Conservation (phyloP, 2,113 vertebrate genomes). For the Toxotes chatareus region DNA sequence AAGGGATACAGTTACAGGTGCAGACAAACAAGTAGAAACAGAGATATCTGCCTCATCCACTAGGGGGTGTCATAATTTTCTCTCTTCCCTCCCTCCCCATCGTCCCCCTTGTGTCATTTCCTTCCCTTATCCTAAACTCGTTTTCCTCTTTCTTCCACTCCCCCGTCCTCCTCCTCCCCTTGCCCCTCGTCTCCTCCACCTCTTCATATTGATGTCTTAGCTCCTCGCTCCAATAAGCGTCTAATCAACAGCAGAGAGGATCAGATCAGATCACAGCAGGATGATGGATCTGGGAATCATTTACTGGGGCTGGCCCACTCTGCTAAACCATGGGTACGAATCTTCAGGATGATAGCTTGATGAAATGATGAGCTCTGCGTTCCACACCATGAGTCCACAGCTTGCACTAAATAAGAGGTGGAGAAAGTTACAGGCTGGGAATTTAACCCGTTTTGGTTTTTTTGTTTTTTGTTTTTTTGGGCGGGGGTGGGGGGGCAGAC, state of each 20-base stretch:
- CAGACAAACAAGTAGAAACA: background rate
- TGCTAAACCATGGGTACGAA: conserved; percentile 68
- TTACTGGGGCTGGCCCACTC: conserved; percentile 78
- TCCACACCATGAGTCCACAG: conserved; percentile 41
- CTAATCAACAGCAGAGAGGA: conserved; percentile 82
- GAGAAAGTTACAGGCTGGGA: conserved; percentile 15
- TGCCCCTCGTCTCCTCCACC: conserved; percentile 43
- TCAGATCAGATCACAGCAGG: conserved; percentile 80
- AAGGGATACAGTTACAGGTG: conserved; percentile 9
- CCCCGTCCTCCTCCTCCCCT: conserved; percentile 25
- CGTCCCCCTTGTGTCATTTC: conserved; percentile 32
- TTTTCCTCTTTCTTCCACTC: conserved; percentile 11
- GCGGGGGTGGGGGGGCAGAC: background rate
- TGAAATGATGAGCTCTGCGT: conserved; percentile 74
- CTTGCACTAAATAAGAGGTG: conserved; percentile 22
- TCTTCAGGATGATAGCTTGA: conserved; percentile 73
- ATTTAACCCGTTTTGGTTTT: background rate
- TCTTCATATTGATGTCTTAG: conserved; percentile 78
- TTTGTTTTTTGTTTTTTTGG: no score
- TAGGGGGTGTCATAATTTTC: conserved; percentile 42
- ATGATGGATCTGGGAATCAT: conserved; percentile 85
- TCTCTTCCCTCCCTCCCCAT: background rate
- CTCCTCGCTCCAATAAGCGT: conserved; percentile 80
- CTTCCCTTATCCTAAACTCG: background rate
- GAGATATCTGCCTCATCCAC: conserved; percentile 43